These are phyloP conservation scores for Elaphurus davidianus DNA, from an alignment of 2,113 vertebrate genomes.

Conservation along the genomic window DNA sequence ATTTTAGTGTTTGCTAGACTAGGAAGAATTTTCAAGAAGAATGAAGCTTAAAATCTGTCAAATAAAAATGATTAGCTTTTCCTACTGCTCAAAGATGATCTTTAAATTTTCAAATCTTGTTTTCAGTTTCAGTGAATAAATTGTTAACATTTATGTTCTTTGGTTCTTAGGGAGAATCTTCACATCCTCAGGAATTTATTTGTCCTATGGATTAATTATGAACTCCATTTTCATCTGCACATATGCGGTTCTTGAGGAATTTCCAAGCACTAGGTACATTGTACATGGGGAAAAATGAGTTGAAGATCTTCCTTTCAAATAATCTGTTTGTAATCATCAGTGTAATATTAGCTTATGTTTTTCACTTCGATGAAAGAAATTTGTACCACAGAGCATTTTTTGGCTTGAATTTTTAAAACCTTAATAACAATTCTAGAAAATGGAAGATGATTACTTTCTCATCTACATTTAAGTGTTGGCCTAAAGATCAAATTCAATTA, in stretches of 20 bases:
- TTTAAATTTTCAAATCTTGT: constrained; percentile 75
- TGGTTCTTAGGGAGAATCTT: constrained; percentile 62
- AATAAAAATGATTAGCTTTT: constrained; percentile 77
- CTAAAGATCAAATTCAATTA: background rate
- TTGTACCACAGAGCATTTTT: background rate
- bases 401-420: background rate
- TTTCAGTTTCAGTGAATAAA: constrained; percentile 73
- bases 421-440: background rate
- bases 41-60: constrained; percentile 69
- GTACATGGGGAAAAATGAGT: background rate
- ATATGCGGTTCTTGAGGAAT: constrained; percentile 30
- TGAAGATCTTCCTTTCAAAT: background rate
- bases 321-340: background rate
- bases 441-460: background rate
- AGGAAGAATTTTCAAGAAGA: constrained; percentile 5
- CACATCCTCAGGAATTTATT: constrained; percentile 74
- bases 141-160: constrained; percentile 66
- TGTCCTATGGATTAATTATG: constrained; percentile 65
- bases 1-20: constrained; percentile 5
- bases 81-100: constrained; percentile 68
- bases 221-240: constrained; percentile 31
- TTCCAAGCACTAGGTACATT: constrained; percentile 38
- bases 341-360: background rate
- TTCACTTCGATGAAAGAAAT: background rate
- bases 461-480: constrained; percentile 13